Evolutionary conservation across 2,797 vertebrate genomes (phyloP).

Genomic region (Pangasius mekongensis): DNA sequence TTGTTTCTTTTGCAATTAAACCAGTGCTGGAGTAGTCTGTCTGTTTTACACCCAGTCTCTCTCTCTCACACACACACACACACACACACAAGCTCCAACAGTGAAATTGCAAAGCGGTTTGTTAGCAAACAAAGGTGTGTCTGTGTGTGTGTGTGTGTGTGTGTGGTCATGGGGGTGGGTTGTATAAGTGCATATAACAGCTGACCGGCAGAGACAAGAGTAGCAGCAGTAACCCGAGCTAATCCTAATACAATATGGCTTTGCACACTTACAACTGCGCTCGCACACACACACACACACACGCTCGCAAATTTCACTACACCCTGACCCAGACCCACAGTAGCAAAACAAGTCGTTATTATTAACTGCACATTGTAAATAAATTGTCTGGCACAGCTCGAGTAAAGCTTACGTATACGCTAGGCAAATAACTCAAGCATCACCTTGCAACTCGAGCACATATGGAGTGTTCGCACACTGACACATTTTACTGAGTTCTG

Average conservation of each 20-base stretch:
- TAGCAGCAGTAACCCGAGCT: constrained; percentile 56
- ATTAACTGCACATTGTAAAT: neutral
- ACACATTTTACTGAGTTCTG: neutral
- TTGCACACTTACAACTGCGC: constrained; percentile 47
- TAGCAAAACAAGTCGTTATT: constrained; percentile 31
- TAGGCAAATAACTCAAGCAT: neutral
- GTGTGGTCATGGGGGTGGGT: constrained; percentile 21
- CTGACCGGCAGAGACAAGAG: constrained; percentile 50
- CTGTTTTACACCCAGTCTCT: neutral
- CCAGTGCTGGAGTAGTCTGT: constrained; percentile 2
- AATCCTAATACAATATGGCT: constrained; percentile 56
- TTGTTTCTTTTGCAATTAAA: constrained; percentile 30
- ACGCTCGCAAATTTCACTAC: constrained; percentile 26
- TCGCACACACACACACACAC: constrained; percentile 8
- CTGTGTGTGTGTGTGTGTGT: constrained; percentile 16
- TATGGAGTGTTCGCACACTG: neutral
- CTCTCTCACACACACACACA: neutral
- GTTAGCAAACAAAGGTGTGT: constrained; percentile 47
- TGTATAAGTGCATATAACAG: constrained; percentile 52
- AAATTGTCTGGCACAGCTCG: neutral
- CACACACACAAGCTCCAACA: neutral
- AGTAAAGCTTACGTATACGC: neutral
- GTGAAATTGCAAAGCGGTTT: constrained; percentile 32
- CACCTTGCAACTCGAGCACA: neutral
- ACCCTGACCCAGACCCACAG: constrained; percentile 28